Base-by-base conservation (phyloP, 2,888 invertebrate species). In the Chironomus riparius region DNA sequence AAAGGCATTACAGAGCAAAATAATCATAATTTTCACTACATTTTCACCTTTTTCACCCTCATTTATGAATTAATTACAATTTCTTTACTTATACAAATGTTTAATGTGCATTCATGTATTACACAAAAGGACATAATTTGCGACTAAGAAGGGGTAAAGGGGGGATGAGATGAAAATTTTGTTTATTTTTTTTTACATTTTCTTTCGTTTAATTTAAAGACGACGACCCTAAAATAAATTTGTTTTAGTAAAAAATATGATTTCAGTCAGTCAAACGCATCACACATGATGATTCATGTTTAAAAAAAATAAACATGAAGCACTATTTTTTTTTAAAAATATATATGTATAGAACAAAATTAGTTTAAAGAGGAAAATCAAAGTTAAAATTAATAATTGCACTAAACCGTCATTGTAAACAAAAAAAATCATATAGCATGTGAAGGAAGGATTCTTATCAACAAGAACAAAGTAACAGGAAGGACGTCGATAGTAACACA, bases 181-280 rank as follows among this genome's bases (percentile, higher is more conserved):
- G 12, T 21, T 65, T 13, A 18, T 2, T 15, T 13, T 65, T n/a
- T 21, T 65, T 65, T 13, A 65, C 18, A 56, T 56, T n/a, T n/a
- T 18, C n/a, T 18, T 15, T 13, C 15, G 18, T 56, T 65, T 65
- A 2, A 68, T 68, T 22, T 15, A 38, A 15, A 68, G n/a, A 22
- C 28, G n/a, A 22, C 28, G 28, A 28, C 15, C 24, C 47, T 74
- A 74, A 74, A 74, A 48, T 73, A 73, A 73, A 73, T 73, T 73
- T 73, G 72, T 65, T 74, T 71, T 74, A 74, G 74, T 74, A 74
- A 68, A n/a, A n/a, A 47, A 47, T 68, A 50, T 75, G 18, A 24
- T 76, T 50, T 38, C 38, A 38, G 38, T 76, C 76, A 76, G 76
- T 76, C 70, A 70, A 76, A 76, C 70, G 76, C 69, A 70, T 76